Percentiles rank a stretch among this genome's conserved stretches.
Conservation (phyloP, 2,797 vertebrate species). For the Bradypodion pumilum region DNA sequence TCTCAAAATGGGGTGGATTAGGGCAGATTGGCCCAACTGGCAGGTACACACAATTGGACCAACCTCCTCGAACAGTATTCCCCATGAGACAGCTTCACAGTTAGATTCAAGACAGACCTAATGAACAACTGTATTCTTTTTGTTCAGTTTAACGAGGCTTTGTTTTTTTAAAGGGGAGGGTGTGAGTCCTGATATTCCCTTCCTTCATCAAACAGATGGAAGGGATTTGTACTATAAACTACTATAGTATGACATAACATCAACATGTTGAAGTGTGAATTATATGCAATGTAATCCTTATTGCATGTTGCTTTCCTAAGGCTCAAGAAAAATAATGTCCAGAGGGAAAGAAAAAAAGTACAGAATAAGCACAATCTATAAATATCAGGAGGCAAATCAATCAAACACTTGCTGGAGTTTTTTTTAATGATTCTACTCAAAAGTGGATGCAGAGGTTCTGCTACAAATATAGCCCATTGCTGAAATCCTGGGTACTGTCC, state of each 20-base stretch:
- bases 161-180: background rate
- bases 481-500: background rate
- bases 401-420: background rate
- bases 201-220: constrained; percentile 23
- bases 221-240: background rate
- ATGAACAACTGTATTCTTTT: background rate
- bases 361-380: background rate
- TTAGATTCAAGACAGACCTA: background rate
- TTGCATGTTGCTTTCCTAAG: background rate
- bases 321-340: constrained; percentile 1
- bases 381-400: constrained; percentile 18
- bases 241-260: constrained; percentile 10
- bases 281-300: constrained; percentile 3
- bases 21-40: no score
- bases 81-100: no score
- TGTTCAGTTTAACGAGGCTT: background rate
- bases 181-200: background rate
- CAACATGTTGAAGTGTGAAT: constrained; percentile 9
- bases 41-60: no score
- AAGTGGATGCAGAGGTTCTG: background rate
- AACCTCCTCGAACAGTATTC: no score
- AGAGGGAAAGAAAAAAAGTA: background rate
- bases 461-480: background rate
- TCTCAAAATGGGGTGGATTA: no score
- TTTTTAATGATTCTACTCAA: background rate